phyloP scores from a whole-genome alignment of 2,888 invertebrate genomes.

The Pseudococcus viburni region DNA sequence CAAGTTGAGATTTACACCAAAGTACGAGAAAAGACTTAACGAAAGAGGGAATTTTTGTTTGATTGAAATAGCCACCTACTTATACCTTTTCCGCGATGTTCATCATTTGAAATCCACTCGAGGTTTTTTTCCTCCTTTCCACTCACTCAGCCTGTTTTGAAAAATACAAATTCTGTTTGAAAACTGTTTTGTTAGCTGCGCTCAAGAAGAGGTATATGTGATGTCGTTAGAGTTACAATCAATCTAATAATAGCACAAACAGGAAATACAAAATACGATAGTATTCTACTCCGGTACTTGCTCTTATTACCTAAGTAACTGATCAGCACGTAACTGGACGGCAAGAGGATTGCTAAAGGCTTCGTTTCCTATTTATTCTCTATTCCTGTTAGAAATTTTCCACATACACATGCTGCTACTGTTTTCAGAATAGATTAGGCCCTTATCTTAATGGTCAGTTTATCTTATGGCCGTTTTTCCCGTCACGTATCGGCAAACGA shows the following conservation, averaged over 20 bases:
- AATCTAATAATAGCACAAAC: constrained; percentile 58
- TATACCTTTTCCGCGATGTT: constrained; percentile 9
- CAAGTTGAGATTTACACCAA: background rate
- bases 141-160: background rate
- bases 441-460: constrained; percentile 65
- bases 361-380: constrained; percentile 61
- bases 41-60: background rate
- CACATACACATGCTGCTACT: constrained; percentile 63
- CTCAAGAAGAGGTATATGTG: constrained; percentile 41
- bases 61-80: constrained; percentile 17
- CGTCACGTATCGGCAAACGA: constrained; percentile 63
- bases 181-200: constrained; percentile 33
- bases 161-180: constrained; percentile 40
- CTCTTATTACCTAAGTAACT: constrained; percentile 65
- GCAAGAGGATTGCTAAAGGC: constrained; percentile 64
- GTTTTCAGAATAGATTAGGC: constrained; percentile 65
- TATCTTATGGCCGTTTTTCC: constrained; percentile 63
- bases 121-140: background rate
- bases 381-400: constrained; percentile 54
- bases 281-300: constrained; percentile 64
- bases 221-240: constrained; percentile 59
- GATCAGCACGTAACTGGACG: constrained; percentile 63
- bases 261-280: constrained; percentile 64
- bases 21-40: background rate
- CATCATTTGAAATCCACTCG: background rate